Evolutionary conservation across 2,888 invertebrate genomes (phyloP).

Genomic region (Listrodromus nycthemerus): DNA sequence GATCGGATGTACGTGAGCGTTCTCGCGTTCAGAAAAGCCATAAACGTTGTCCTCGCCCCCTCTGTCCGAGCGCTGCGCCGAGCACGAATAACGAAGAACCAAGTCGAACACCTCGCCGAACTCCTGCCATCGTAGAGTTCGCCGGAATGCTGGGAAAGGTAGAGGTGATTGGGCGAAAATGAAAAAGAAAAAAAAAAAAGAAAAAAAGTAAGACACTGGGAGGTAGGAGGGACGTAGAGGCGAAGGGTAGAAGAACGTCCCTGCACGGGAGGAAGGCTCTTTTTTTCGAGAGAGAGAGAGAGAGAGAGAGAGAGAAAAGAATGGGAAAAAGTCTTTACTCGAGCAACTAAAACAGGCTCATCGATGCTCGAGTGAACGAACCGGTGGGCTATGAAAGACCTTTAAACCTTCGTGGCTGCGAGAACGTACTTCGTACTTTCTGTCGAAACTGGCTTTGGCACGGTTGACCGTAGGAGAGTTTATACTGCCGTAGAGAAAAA

Average conservation of each 20-base stretch:
- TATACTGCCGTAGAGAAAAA: neutral
- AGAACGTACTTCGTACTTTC: neutral
- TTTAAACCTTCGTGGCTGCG: neutral
- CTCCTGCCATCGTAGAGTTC: conserved; percentile 34
- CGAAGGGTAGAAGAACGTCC: conserved; percentile 41
- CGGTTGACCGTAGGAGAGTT: neutral
- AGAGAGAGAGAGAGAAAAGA: neutral
- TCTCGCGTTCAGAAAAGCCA: conserved; percentile 38
- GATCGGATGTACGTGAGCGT: conserved; percentile 8
- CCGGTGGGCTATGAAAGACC: neutral
- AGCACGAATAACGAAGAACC: conserved; percentile 39
- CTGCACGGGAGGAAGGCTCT: conserved; percentile 46
- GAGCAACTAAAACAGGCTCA: neutral
- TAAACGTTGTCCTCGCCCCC: conserved; percentile 11
- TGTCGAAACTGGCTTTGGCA: neutral
- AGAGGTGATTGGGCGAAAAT: neutral
- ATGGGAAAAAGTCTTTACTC: neutral
- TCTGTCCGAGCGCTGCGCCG: neutral
- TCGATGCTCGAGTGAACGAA: conserved; percentile 14
- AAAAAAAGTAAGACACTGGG: neutral
- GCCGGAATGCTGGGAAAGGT: conserved; percentile 14
- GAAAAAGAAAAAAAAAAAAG: neutral
- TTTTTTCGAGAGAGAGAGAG: too few relatives aligned
- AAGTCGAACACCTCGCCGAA: conserved; percentile 58
- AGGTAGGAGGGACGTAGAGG: neutral